Percentiles rank a stretch among this genome's conserved stretches.
These are phyloP conservation scores for Scopus umbretta DNA, from an alignment of 2,113 vertebrate genomes.

Conservation along the genomic window DNA sequence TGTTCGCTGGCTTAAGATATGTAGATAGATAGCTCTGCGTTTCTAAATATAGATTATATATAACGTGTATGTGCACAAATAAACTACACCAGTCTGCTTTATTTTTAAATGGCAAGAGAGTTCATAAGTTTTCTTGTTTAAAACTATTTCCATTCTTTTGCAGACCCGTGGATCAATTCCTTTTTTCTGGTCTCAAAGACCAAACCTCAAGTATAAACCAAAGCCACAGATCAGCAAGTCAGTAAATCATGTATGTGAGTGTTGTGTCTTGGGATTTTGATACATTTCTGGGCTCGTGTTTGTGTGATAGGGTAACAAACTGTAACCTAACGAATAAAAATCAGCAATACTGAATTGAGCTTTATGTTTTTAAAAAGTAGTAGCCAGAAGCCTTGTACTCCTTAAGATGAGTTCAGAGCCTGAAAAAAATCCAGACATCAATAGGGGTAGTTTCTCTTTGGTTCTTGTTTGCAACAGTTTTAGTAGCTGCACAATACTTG, in stretches of 20 bases:
- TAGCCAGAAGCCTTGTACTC: background rate
- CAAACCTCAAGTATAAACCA: constrained; percentile 95
- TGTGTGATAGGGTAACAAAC: background rate
- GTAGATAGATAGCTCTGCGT: background rate
- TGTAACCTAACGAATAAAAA: background rate
- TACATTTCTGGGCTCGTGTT: background rate
- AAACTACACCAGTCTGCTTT: background rate
- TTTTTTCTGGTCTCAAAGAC: constrained; percentile 95
- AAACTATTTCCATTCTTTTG: constrained; percentile 1
- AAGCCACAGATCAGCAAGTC: constrained; percentile 93
- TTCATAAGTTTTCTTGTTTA: background rate
- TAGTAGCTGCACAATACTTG: background rate
- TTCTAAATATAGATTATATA: background rate
- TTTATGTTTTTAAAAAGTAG: background rate
- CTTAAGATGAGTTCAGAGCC: background rate
- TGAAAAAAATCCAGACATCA: background rate
- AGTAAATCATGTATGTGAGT: constrained; percentile 84
- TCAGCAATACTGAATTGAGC: background rate
- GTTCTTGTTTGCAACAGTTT: background rate
- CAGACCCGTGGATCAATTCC: constrained; percentile 95
- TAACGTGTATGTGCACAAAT: background rate
- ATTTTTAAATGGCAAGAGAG: background rate
- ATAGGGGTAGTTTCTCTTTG: background rate
- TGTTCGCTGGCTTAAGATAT: background rate
- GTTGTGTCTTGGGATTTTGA: background rate